Percentiles rank a stretch among this genome's conserved stretches.
Evolutionary conservation across 2,113 vertebrate genomes (phyloP).

Genomic region (Trematomus loennbergii): DNA sequence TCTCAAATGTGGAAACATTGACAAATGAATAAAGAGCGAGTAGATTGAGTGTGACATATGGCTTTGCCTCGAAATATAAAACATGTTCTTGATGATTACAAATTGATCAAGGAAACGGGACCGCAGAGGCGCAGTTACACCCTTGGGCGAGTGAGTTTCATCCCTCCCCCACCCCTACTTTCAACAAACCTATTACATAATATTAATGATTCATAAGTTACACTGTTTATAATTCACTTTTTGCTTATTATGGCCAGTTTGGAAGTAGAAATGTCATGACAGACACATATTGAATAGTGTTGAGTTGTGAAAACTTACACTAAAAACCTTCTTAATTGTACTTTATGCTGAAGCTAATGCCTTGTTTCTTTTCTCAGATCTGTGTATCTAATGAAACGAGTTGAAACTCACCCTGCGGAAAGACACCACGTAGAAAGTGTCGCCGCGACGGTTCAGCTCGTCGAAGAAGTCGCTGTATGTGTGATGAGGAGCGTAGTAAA

Average conservation of each 20-base stretch:
- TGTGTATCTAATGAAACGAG: too few relatives aligned
- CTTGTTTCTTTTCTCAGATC: too few relatives aligned
- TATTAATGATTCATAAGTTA: slow-evolving; percentile 23
- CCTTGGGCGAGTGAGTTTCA: slow-evolving; percentile 18
- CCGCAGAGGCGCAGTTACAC: slow-evolving; percentile 26
- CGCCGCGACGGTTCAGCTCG: slow-evolving; percentile 90
- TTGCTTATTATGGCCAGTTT: not conserved
- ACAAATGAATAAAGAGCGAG: slow-evolving; percentile 24
- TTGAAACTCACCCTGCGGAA: slow-evolving; percentile 91
- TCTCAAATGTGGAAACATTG: slow-evolving; percentile 19
- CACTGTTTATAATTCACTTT: not conserved
- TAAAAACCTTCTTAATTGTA: not conserved
- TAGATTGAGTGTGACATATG: slow-evolving; percentile 38
- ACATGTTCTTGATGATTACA: slow-evolving; percentile 42
- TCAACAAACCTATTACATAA: not conserved
- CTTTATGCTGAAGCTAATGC: not conserved
- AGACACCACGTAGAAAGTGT: slow-evolving; percentile 96
- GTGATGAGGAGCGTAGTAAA: slow-evolving; percentile 91
- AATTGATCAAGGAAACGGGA: slow-evolving; percentile 31
- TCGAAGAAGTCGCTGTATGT: slow-evolving; percentile 93
- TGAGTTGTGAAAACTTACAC: too few relatives aligned
- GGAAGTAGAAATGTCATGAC: not conserved
- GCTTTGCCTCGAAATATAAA: slow-evolving; percentile 23
- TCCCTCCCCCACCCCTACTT: not conserved
- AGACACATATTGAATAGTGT: not conserved